These are phyloP conservation scores for Drosophila seclusa DNA, from an alignment of 2,888 invertebrate genomes.

Conservation along the genomic window DNA sequence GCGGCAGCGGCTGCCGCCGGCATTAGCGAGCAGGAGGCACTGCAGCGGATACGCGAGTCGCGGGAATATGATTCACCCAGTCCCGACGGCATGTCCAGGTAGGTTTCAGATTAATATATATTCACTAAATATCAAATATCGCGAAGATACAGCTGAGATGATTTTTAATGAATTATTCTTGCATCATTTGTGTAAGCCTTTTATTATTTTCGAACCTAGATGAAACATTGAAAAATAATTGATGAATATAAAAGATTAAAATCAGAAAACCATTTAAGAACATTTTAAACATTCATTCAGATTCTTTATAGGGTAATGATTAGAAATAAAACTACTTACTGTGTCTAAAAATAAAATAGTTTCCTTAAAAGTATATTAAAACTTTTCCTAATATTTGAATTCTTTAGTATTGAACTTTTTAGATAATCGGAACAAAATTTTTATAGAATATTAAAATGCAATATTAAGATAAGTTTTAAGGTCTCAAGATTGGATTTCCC, in stretches of 20 bases:
- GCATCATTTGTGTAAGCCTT: not conserved
- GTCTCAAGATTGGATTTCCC: not conserved
- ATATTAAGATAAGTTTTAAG: not conserved
- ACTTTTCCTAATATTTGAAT: not conserved
- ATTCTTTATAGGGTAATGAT: not conserved
- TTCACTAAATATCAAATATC: not conserved
- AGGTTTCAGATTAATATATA: slow-evolving; percentile 15
- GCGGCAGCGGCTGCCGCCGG: slow-evolving; percentile 70
- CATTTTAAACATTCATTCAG: rapidly evolving
- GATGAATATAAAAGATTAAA: not conserved
- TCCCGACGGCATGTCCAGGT: slow-evolving; percentile 85
- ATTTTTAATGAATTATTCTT: not conserved
- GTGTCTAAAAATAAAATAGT: not conserved
- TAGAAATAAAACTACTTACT: not conserved
- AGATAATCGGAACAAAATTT: not conserved
- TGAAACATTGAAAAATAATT: not conserved
- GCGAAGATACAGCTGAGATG: not conserved
- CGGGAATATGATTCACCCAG: slow-evolving; percentile 84
- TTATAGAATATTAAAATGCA: not conserved
- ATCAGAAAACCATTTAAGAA: not conserved
- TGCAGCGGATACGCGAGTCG: slow-evolving; percentile 83
- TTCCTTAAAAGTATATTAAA: not conserved
- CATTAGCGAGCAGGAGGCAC: slow-evolving; percentile 84
- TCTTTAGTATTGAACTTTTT: not conserved
- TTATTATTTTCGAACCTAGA: not conserved